Evolutionary conservation across 2,797 vertebrate genomes (phyloP), one percentile per base, ranked within the genome.

Genomic region (Catamblyrhynchus diadema): DNA sequence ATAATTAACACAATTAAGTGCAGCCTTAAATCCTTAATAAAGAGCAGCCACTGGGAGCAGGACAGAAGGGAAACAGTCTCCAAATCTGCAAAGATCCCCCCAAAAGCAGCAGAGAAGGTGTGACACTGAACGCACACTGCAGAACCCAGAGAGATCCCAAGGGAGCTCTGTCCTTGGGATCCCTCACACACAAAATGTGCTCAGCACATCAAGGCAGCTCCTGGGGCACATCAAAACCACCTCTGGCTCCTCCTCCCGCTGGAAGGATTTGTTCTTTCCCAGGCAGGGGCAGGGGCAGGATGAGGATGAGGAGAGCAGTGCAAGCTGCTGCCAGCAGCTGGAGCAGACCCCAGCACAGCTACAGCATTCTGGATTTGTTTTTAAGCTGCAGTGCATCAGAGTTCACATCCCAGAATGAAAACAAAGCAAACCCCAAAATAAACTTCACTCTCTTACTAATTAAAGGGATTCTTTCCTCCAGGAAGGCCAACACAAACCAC

Each of bases 351-450:
- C 2, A 0, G 32, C 62, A 61, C 0, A 53, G 45, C 54, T 10
- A 33, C 45, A 14, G 18, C 30, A 32, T 24, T 62, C 22, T 8
- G 2, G 2, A 1, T 9, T 32, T 54, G 27, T 57, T 69, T 78
- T 77, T 7, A 56, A 78, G 67, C 65, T 61, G 33, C 48, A 39
- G 69, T 4, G 57, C 86, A 15, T 24, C 18, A 20, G 39, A 94
- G 90, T 78, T 96, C 86, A 91, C 75, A 69, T 86, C 72, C 69
- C 88, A 72, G 83, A 86, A 9, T 7, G 59, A 81, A 89, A 95
- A 87, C 81, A 92, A 87, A 88, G 65, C 79, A 93, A 95, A 78
- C 62, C 69, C 81, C 70, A 93, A 89, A 95, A 96, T 94, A 96
- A 93, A 89, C 61, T 22, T 19, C 14, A 2, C 73, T 54, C 44